Conservation (phyloP, 2,797 vertebrate genomes). For the Chloroceryle inda region DNA sequence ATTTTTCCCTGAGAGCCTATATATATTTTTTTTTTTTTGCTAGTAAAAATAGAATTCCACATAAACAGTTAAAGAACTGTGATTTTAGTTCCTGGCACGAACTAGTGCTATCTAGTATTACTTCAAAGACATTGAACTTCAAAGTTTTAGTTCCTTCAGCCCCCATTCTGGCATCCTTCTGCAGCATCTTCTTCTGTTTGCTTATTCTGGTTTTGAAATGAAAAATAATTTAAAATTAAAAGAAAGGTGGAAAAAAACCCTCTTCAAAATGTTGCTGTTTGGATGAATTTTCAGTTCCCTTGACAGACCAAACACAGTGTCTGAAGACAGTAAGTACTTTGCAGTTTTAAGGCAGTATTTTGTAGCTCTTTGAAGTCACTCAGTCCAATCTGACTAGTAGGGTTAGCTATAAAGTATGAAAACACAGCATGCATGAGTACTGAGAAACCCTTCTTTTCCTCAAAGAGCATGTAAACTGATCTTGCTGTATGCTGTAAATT, state of each 20-base stretch:
- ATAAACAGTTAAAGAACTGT: neutral
- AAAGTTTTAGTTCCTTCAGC: neutral
- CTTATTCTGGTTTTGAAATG: neutral
- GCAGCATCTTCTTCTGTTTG: neutral
- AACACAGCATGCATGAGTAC: neutral
- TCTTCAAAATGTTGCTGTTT: neutral
- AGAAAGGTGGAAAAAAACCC: neutral
- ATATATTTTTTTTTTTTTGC: neutral
- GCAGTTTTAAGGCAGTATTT: neutral
- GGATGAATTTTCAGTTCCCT: neutral
- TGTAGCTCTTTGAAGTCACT: neutral
- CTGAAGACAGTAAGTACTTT: neutral
- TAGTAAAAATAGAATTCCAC: neutral
- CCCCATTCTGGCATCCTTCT: neutral
- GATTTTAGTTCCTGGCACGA: neutral
- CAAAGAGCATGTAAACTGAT: fast-evolving
- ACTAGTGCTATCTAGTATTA: neutral
- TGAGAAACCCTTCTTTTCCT: neutral
- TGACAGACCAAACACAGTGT: neutral
- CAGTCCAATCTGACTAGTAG: neutral
- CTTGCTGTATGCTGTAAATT: neutral
- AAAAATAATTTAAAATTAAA: neutral
- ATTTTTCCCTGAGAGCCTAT: neutral
- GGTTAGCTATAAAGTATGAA: neutral
- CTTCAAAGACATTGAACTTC: slow-evolving; percentile 29